Conservation (phyloP, 1,140 invertebrate genomes). For the Anagrus nilaparvatae region DNA sequence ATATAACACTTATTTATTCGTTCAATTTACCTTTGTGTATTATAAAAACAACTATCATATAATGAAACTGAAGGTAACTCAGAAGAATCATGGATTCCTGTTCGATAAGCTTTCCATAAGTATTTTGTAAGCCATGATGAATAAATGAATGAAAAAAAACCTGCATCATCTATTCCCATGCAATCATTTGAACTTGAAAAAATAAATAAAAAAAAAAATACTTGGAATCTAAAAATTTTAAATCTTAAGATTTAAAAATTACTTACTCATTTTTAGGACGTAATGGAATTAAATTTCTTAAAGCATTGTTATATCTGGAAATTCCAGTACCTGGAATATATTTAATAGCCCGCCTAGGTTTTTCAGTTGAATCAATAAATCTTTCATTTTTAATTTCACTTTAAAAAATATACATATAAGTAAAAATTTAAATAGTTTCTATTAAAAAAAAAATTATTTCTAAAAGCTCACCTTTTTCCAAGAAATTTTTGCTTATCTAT, state of each 20-base stretch:
- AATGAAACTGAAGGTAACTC: conserved; percentile 44
- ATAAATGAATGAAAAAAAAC: conserved; percentile 45
- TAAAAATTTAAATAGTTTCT: not conserved
- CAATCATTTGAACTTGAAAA: too few relatives aligned
- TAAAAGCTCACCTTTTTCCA: not conserved
- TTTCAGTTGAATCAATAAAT: too few relatives aligned
- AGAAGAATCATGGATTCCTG: conserved; percentile 34
- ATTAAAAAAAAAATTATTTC: too few relatives aligned
- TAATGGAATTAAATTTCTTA: conserved; percentile 27
- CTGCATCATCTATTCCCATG: conserved; percentile 42
- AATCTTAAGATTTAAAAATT: too few relatives aligned
- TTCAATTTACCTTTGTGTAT: conserved; percentile 35
- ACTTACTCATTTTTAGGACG: conserved; percentile 21
- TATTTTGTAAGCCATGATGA: conserved; percentile 50
- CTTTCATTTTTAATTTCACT: not conserved
- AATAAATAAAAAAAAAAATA: too few relatives aligned
- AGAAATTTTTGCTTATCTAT: not conserved
- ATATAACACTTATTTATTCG: not conserved
- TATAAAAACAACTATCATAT: conserved; percentile 43
- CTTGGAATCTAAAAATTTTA: too few relatives aligned
- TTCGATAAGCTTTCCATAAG: conserved; percentile 46
- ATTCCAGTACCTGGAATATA: conserved; percentile 18
- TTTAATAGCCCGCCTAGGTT: conserved; percentile 6
- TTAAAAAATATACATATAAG: not conserved
- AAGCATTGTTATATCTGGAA: conserved; percentile 23